Conservation (phyloP, 2,888 invertebrate genomes). For the Xestoiulus laeticollis region DNA sequence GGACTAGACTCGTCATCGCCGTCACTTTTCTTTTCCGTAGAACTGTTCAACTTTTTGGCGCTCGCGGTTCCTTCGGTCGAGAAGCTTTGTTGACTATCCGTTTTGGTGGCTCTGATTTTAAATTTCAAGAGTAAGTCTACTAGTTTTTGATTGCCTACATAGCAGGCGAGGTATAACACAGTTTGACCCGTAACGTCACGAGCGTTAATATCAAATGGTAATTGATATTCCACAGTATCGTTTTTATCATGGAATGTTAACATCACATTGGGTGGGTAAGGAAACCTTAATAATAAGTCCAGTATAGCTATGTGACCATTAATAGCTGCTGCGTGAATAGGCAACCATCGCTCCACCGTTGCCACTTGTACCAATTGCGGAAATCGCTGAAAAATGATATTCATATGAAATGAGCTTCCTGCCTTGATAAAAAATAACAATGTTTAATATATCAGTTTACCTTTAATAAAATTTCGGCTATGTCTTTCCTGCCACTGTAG, state of each 20-base stretch:
- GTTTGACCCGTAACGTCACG: conserved; percentile 90
- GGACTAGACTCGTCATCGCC: conserved; percentile 56
- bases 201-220: conserved; percentile 93
- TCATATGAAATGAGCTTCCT: background rate
- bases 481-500: conserved; percentile 82
- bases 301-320: conserved; percentile 84
- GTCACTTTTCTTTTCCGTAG: background rate
- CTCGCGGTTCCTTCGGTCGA: background rate
- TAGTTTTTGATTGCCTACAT: conserved; percentile 81
- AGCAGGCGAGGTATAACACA: conserved; percentile 87
- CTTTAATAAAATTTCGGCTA: conserved; percentile 77
- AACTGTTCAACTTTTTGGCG: background rate
- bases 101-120: conserved; percentile 71
- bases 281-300: conserved; percentile 77
- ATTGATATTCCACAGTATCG: conserved; percentile 81
- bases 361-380: conserved; percentile 84
- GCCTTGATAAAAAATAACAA: conserved; percentile 14
- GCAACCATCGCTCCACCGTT: conserved; percentile 91
- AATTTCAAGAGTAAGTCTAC: conserved; percentile 80
- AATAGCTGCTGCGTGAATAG: conserved; percentile 90
- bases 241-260: conserved; percentile 68
- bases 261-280: conserved; percentile 75
- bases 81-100: conserved; percentile 56
- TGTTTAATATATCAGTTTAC: conserved; percentile 61
- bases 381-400: conserved; percentile 70